A percentile compares a stretch with the other conserved stretches of the same genome.
Evolutionary conservation across 2,888 invertebrate species (phyloP).

Genomic region (Sisyra terminalis): DNA sequence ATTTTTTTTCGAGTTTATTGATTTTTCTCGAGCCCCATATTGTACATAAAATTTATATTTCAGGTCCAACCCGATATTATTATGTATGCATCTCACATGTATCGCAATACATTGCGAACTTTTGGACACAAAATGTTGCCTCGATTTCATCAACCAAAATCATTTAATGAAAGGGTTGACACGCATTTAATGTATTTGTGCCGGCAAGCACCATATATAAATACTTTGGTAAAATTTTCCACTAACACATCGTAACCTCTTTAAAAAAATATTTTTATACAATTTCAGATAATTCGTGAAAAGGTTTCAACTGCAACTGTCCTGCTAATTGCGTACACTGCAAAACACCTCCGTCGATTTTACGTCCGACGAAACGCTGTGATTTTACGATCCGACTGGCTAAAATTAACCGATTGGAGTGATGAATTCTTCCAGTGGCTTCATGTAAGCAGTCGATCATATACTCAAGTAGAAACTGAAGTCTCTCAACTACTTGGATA

Average conservation of each 20-base stretch:
- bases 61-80: conserved; percentile 33
- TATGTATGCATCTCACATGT: conserved; percentile 40
- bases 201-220: conserved; percentile 45
- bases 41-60: conserved; percentile 8
- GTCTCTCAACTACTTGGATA: conserved; percentile 49
- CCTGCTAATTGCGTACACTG: conserved; percentile 47
- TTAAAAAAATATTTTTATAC: too few relatives aligned
- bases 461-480: conserved; percentile 46
- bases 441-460: conserved; percentile 39
- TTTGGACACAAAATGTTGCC: conserved; percentile 55
- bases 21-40: neutral
- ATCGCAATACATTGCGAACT: conserved; percentile 39
- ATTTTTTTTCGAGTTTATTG: too few relatives aligned
- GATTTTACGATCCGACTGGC: conserved; percentile 53
- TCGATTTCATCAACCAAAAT: conserved; percentile 42
- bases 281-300: conserved; percentile 47
- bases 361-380: conserved; percentile 55
- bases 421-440: conserved; percentile 50
- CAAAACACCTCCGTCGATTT: conserved; percentile 41
- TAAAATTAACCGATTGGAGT: conserved; percentile 45
- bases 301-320: conserved; percentile 62
- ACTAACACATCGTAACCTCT: too few relatives aligned
- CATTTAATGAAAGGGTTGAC: conserved; percentile 55
- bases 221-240: conserved; percentile 52
- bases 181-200: conserved; percentile 46